These are phyloP conservation scores for Gerosis bhagava DNA, from an alignment of 2,888 invertebrate species.

Conservation along the genomic window DNA sequence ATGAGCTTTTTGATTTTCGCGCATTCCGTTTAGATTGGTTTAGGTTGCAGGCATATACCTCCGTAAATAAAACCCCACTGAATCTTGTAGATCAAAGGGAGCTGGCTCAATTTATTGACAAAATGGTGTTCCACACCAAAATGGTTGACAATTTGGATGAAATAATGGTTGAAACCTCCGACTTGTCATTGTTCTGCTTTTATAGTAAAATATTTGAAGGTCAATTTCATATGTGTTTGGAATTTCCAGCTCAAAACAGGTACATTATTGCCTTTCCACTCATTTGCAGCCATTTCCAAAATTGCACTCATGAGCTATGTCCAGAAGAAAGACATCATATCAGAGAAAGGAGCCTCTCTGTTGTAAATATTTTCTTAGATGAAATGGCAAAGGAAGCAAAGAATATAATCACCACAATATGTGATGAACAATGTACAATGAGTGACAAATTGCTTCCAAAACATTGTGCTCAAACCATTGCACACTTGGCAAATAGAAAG, in stretches of 20 bases:
- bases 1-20: constrained; percentile 97
- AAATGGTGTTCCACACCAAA: constrained; percentile 97
- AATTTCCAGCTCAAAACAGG: constrained; percentile 98
- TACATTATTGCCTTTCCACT: constrained; percentile 99
- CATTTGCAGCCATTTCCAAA: constrained; percentile 98
- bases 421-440: constrained; percentile 98
- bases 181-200: constrained; percentile 98
- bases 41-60: constrained; percentile 96
- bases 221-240: constrained; percentile 99
- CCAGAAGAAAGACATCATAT: constrained; percentile 99
- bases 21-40: constrained; percentile 99
- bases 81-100: constrained; percentile 92
- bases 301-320: constrained; percentile 98
- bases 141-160: constrained; percentile 99
- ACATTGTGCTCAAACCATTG: constrained; percentile 95
- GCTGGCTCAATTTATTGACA: constrained; percentile 95
- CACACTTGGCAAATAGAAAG: constrained; percentile 94
- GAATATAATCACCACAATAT: constrained; percentile 98
- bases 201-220: constrained; percentile 98
- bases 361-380: constrained; percentile 98
- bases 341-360: constrained; percentile 95
- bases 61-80: constrained; percentile 90
- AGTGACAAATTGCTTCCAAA: constrained; percentile 97
- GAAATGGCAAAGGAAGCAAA: constrained; percentile 99
- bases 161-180: constrained; percentile 97